phyloP scores from a whole-genome alignment of 2,113 vertebrate species.

The Oenanthe oenanthe region DNA sequence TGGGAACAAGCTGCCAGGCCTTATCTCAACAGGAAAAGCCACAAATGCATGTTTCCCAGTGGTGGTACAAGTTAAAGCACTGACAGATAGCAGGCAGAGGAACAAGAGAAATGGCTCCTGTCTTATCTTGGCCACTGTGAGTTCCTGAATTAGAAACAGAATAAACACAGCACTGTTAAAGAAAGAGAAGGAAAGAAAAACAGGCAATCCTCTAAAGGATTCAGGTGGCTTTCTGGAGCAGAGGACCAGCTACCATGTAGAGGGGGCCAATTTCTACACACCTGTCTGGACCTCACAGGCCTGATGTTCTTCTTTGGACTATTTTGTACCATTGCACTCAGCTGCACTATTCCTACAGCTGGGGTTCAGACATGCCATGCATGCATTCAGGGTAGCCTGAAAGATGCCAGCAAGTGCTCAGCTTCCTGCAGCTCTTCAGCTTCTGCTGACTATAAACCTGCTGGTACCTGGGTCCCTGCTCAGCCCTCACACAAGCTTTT shows the following conservation, averaged over 20 bases:
- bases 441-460: neutral
- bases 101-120: neutral
- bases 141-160: constrained; percentile 40
- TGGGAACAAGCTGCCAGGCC: neutral
- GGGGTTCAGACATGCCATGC: neutral
- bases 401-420: neutral
- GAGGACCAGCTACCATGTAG: neutral
- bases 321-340: neutral
- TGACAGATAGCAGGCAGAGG: neutral
- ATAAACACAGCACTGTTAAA: neutral
- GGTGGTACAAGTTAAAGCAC: neutral
- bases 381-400: neutral
- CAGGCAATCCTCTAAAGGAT: neutral
- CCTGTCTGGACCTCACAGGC: neutral
- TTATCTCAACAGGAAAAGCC: constrained; percentile 30
- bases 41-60: neutral
- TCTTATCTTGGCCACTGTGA: neutral
- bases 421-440: neutral
- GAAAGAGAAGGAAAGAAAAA: neutral
- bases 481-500: neutral
- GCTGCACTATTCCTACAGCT: neutral
- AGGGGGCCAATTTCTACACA: neutral
- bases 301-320: neutral
- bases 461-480: neutral
- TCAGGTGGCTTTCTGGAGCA: neutral